A percentile compares a stretch with the other conserved stretches of the same genome.
Evolutionary conservation across 2,888 invertebrate species (phyloP).

Genomic region (Coremacera marginata): DNA sequence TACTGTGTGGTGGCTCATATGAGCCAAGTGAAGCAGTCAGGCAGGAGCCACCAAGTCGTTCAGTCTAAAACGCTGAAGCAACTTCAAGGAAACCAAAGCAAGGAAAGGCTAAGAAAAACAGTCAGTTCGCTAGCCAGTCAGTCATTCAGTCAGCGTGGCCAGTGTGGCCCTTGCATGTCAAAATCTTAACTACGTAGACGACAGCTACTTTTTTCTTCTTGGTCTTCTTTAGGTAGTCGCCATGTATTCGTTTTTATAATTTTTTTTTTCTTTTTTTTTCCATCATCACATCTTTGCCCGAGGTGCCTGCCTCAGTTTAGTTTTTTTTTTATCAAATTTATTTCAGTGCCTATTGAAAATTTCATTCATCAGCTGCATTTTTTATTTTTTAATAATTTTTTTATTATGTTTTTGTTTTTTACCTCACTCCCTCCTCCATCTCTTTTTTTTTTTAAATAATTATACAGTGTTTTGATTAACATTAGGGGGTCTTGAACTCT

Average conservation of each 20-base stretch:
- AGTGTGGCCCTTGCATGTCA: constrained; percentile 39
- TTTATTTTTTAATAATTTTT: constrained; percentile 10
- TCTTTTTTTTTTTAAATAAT: neutral
- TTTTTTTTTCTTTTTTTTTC: neutral
- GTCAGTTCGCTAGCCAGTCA: neutral
- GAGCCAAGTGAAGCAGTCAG: neutral
- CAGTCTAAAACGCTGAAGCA: neutral
- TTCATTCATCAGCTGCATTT: constrained; percentile 31
- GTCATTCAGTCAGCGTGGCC: neutral
- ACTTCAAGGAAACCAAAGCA: neutral
- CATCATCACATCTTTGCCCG: neutral
- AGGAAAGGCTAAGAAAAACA: neutral
- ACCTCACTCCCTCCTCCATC: no score
- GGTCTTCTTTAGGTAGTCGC: neutral
- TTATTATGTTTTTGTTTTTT: neutral
- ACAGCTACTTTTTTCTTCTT: constrained; percentile 32
- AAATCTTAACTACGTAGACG: constrained; percentile 42
- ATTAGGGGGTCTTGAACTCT: constrained; percentile 35
- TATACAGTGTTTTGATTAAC: neutral
- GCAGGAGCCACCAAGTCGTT: neutral
- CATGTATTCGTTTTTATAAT: neutral
- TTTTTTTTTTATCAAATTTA: constrained; percentile 18
- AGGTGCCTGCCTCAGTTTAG: neutral
- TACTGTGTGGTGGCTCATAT: neutral
- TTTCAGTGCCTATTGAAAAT: constrained; percentile 26